A percentile compares a stretch with the other conserved stretches of the same genome.
phyloP scores from a whole-genome alignment of 2,113 vertebrate species.

The Oncorhynchus nerka region DNA sequence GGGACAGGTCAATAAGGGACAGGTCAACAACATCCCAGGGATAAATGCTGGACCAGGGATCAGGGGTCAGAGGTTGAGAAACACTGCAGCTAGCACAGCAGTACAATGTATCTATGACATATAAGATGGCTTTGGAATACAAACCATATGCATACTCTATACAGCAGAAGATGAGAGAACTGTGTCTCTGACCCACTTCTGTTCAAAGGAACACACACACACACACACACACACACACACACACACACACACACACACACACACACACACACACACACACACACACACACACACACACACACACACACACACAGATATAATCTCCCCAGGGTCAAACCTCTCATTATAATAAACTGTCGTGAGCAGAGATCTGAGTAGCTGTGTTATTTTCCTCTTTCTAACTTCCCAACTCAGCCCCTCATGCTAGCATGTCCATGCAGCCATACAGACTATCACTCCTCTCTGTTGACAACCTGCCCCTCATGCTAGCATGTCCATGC shows the following conservation, averaged over 20 bases:
- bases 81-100: not conserved
- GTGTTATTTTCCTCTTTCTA: not conserved
- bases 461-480: too few species aligned
- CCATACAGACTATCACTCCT: too few species aligned
- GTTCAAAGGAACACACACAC: not conserved
- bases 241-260: not conserved
- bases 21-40: too few species aligned
- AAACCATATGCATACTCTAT: not conserved
- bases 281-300: not conserved
- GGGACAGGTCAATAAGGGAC: too few species aligned
- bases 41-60: too few species aligned
- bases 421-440: too few species aligned
- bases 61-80: too few species aligned
- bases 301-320: not conserved
- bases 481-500: too few species aligned
- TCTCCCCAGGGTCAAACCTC: conserved; percentile 44
- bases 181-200: conserved; percentile 8
- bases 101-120: not conserved
- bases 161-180: not conserved
- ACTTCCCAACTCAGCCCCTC: too few species aligned
- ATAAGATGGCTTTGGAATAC: too few species aligned
- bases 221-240: not conserved
- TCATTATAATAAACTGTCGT: conserved; percentile 44
- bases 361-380: conserved; percentile 24
- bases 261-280: too few species aligned